Evolutionary conservation across 2,113 vertebrate species (phyloP).

Genomic region (Thermophis baileyi): DNA sequence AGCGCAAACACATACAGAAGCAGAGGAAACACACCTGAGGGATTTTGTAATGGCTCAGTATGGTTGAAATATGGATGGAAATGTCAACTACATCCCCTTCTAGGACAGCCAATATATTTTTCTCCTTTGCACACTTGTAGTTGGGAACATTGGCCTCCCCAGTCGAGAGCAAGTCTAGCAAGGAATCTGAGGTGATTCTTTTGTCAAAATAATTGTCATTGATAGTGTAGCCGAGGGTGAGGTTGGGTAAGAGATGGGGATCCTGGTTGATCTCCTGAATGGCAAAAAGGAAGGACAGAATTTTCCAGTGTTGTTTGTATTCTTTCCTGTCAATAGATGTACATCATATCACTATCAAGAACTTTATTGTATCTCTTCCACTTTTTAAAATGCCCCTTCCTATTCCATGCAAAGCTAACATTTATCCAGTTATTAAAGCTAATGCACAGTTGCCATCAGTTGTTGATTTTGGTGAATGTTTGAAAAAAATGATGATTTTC

Average conservation of each 20-base stretch:
- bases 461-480: neutral
- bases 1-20: neutral
- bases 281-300: neutral
- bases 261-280: neutral
- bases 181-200: neutral
- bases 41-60: neutral
- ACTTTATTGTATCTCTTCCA: neutral
- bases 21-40: neutral
- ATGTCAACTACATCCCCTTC: neutral
- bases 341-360: neutral
- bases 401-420: neutral
- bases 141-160: neutral
- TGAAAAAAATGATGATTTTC: neutral
- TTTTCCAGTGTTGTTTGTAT: neutral
- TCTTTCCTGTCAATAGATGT: neutral
- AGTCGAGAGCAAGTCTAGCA: neutral
- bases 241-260: neutral
- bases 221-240: neutral
- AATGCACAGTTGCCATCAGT: neutral
- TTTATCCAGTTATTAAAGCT: neutral
- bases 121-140: neutral
- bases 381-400: neutral
- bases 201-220: neutral
- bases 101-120: neutral
- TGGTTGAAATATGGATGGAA: neutral